A percentile compares a stretch with the other conserved stretches of the same genome.
Evolutionary conservation across 2,888 invertebrate species (phyloP).

Genomic region (Cheilosia pagana): DNA sequence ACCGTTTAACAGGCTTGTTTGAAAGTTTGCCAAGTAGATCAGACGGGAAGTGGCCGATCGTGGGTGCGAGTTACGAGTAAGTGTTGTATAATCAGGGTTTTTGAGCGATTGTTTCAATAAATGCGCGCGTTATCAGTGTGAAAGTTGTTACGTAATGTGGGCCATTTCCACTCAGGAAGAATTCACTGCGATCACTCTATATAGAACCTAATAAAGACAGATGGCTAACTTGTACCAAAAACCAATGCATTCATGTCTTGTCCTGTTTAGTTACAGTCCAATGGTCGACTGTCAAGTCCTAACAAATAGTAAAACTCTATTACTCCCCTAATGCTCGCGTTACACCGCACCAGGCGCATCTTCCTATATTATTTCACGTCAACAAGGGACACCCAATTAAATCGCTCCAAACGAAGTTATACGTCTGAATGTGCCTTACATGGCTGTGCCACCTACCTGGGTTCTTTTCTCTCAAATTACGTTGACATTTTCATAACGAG

Average conservation of each 20-base stretch:
- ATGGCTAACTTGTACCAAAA: no score
- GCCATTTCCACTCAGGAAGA: no score
- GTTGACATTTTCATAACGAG: conserved; percentile 37
- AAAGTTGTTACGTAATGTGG: not conserved
- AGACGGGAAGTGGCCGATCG: conserved; percentile 22
- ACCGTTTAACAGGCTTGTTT: conserved; percentile 36
- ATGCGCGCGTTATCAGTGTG: not conserved
- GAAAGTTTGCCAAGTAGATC: conserved; percentile 38
- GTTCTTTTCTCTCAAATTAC: conserved; percentile 4
- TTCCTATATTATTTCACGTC: not conserved
- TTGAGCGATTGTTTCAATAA: not conserved
- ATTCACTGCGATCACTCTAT: no score
- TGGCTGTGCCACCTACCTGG: conserved; percentile 8
- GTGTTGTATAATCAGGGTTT: conserved; percentile 15
- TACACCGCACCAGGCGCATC: not conserved
- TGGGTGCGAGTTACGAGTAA: no score
- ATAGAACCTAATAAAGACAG: no score
- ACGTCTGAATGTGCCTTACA: not conserved
- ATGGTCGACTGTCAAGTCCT: not conserved
- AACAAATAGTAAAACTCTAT: not conserved
- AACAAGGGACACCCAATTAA: conserved; percentile 43
- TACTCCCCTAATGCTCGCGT: conserved; percentile 4
- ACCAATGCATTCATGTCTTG: no score
- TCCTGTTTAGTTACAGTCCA: no score
- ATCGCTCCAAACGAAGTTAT: conserved; percentile 34